Evolutionary conservation across 30 jellyfish, hydroid and myxozoan species (phyloP).

Genomic region (Calvadosia cruxmelitensis): DNA sequence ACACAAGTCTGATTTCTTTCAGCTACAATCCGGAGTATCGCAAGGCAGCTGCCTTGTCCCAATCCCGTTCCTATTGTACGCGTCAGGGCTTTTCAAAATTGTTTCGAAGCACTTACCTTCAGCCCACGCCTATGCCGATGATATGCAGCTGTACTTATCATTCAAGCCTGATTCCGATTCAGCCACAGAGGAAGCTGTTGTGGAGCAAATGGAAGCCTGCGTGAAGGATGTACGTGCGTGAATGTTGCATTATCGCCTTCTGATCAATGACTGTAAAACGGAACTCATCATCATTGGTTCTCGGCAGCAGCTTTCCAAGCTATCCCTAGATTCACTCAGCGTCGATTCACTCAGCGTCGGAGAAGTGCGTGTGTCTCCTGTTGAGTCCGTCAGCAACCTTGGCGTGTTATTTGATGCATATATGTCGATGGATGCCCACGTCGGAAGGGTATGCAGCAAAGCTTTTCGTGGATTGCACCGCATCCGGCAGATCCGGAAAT

Average conservation of each 20-base stretch:
- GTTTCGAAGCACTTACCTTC: conserved; percentile 23
- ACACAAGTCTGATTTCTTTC: neutral
- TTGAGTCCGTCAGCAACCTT: conserved; percentile 18
- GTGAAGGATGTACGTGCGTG: conserved; percentile 12
- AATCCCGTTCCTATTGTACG: conserved; percentile 1
- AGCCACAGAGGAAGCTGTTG: conserved; percentile 2
- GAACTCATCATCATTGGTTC: conserved; percentile 28
- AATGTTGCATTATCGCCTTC: conserved; percentile 13
- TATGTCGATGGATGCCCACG: conserved; percentile 20
- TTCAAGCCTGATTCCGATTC: conserved; percentile 15
- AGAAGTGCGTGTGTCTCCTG: conserved; percentile 28
- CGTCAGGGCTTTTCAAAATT: neutral
- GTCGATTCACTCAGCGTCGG: conserved; percentile 26
- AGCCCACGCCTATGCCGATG: conserved; percentile 32
- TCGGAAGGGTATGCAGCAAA: conserved; percentile 10
- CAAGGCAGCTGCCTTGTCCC: neutral
- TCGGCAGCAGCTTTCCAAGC: conserved; percentile 33
- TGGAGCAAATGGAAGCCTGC: conserved; percentile 22
- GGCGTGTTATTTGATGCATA: conserved; percentile 26
- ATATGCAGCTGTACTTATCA: conserved; percentile 28
- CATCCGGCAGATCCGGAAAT: conserved; percentile 19
- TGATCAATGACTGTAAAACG: conserved; percentile 9
- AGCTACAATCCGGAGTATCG: neutral
- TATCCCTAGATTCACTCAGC: conserved; percentile 20
- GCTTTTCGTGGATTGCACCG: conserved; percentile 13